These are phyloP conservation scores for Protosalanx chinensis DNA, from an alignment of 2,797 vertebrate genomes.

Conservation along the genomic window DNA sequence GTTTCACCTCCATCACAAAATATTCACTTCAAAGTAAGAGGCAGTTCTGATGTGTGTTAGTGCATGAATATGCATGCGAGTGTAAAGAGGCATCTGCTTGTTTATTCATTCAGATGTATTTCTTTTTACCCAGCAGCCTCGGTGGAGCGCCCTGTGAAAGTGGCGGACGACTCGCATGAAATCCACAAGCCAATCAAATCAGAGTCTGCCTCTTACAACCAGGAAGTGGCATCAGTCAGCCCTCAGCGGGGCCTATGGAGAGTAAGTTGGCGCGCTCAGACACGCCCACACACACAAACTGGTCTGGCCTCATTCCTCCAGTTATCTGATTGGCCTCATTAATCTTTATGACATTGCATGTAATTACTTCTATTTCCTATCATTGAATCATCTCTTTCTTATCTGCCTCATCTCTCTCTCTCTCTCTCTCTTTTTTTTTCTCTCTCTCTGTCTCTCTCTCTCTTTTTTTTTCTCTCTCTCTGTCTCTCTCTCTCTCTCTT, in stretches of 20 bases:
- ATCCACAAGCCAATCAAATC: constrained; percentile 85
- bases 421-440: not conserved
- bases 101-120: not conserved
- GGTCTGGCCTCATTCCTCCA: not conserved
- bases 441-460: no score
- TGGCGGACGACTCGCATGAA: constrained; percentile 57
- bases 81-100: not conserved
- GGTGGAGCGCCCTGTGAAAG: constrained; percentile 48
- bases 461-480: no score
- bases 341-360: no score
- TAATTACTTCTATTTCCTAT: not conserved
- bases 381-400: not conserved
- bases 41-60: not conserved
- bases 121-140: constrained; percentile 46
- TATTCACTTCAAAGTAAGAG: no score
- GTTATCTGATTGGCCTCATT: not conserved
- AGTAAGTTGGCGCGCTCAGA: not conserved
- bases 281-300: constrained; percentile 10
- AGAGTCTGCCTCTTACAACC: constrained; percentile 81
- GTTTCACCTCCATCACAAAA: not conserved
- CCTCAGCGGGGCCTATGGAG: constrained; percentile 62
- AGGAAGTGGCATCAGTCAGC: constrained; percentile 83
- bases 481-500: no score
- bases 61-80: not conserved
- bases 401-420: not conserved